Conservation (phyloP, 2,797 vertebrate genomes). For the Taenioides sp. region DNA sequence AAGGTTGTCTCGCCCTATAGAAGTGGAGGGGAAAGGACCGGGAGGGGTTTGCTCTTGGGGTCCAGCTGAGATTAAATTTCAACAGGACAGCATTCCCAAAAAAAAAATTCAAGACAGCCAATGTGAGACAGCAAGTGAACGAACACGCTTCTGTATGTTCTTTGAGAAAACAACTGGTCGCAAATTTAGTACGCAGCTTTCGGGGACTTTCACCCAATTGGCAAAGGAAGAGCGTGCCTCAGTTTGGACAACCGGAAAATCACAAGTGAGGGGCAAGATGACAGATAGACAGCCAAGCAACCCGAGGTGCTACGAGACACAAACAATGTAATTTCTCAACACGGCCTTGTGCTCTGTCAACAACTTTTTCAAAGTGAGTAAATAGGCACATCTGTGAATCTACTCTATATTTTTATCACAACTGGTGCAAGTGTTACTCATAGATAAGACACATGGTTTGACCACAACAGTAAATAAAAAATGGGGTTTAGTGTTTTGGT, state of each 20-base stretch:
- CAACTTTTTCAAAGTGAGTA: slow-evolving; percentile 55
- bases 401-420: slow-evolving; percentile 1
- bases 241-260: slow-evolving; percentile 20
- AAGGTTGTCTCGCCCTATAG: slow-evolving; percentile 64
- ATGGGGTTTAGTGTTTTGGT: background rate
- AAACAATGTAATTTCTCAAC: slow-evolving; percentile 62
- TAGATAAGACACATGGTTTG: background rate
- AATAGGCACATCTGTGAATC: slow-evolving; percentile 18
- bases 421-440: background rate
- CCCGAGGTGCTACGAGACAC: slow-evolving; percentile 41
- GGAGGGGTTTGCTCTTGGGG: slow-evolving; percentile 53
- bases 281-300: slow-evolving; percentile 41
- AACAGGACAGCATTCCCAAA: slow-evolving; percentile 73
- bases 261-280: slow-evolving; percentile 42
- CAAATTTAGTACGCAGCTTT: slow-evolving; percentile 20
- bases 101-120: slow-evolving; percentile 63
- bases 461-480: background rate
- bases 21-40: slow-evolving; percentile 57
- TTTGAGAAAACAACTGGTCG: slow-evolving; percentile 46
- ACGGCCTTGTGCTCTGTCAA: slow-evolving; percentile 37
- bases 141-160: slow-evolving; percentile 44
- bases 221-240: slow-evolving; percentile 10
- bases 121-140: slow-evolving; percentile 48
- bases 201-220: slow-evolving; percentile 20
- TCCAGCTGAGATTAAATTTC: slow-evolving; percentile 68